phyloP scores from a whole-genome alignment of 2,113 vertebrate genomes.

The Piprites chloris region DNA sequence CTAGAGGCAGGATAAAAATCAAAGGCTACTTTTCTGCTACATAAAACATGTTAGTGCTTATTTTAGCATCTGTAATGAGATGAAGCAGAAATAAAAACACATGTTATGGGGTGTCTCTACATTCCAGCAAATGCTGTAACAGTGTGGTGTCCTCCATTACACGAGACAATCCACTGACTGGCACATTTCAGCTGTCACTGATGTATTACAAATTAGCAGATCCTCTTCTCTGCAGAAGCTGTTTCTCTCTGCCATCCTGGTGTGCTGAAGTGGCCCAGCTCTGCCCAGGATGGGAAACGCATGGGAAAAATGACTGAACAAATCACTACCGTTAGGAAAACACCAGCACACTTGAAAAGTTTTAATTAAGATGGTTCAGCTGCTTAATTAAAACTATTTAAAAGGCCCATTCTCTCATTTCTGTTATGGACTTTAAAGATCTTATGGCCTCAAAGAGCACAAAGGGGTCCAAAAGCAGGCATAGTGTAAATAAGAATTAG shows the following conservation, averaged over 20 bases:
- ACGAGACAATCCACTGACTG: neutral
- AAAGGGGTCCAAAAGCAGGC: neutral
- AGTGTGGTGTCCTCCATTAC: neutral
- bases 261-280: neutral
- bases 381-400: slow-evolving; percentile 13
- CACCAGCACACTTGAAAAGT: accelerated
- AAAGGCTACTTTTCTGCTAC: slow-evolving; percentile 25
- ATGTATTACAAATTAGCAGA: accelerated
- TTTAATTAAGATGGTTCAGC: slow-evolving; percentile 1
- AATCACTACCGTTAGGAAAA: neutral
- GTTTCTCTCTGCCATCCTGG: neutral
- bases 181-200: neutral
- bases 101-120: neutral
- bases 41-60: neutral
- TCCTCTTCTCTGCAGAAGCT: neutral
- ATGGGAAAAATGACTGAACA: neutral
- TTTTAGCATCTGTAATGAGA: slow-evolving; percentile 9
- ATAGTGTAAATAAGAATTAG: slow-evolving; percentile 19
- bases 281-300: neutral
- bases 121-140: neutral
- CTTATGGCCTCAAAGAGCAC: neutral
- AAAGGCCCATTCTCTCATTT: slow-evolving; percentile 22
- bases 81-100: slow-evolving; percentile 14
- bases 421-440: neutral
- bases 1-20: neutral